phyloP scores from a whole-genome alignment of 2,797 vertebrate genomes.

The Centropyge bicolor region DNA sequence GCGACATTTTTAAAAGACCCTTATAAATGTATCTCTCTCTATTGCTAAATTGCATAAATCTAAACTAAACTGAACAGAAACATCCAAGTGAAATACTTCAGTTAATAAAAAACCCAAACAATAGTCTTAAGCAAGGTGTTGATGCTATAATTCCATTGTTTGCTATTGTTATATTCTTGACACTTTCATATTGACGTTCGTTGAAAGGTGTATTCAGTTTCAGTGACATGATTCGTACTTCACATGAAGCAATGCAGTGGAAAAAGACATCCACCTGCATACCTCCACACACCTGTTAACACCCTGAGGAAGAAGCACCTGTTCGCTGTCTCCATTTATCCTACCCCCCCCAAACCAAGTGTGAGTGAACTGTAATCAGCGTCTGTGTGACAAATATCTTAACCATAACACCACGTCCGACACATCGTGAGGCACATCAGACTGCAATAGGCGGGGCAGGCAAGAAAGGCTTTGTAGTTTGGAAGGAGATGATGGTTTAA shows the following conservation, averaged over 20 bases:
- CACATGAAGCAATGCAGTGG: constrained; percentile 10
- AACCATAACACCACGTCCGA: constrained; percentile 4
- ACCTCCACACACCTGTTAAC: constrained; percentile 55
- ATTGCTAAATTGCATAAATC: not conserved
- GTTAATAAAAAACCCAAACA: not conserved
- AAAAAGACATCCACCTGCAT: constrained; percentile 40
- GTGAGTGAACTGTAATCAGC: constrained; percentile 50
- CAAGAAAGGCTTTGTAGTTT: constrained; percentile 26
- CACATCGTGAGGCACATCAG: constrained; percentile 12
- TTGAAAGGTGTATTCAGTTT: not conserved
- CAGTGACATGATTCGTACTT: not conserved
- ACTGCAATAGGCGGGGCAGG: not conserved
- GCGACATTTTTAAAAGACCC: not conserved
- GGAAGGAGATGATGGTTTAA: constrained; percentile 8
- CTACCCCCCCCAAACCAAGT: not conserved
- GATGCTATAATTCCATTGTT: not conserved
- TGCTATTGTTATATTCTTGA: not conserved
- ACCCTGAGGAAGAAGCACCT: constrained; percentile 59
- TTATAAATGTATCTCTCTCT: not conserved
- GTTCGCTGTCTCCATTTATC: constrained; percentile 13
- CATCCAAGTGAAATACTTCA: not conserved
- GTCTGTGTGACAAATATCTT: constrained; percentile 46
- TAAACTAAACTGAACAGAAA: not conserved
- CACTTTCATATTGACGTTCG: not conserved
- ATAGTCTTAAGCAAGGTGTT: not conserved